Evolutionary conservation across 2,113 vertebrate genomes (phyloP), one percentile per base, ranked within the genome.

Genomic region (Lasiurus borealis): DNA sequence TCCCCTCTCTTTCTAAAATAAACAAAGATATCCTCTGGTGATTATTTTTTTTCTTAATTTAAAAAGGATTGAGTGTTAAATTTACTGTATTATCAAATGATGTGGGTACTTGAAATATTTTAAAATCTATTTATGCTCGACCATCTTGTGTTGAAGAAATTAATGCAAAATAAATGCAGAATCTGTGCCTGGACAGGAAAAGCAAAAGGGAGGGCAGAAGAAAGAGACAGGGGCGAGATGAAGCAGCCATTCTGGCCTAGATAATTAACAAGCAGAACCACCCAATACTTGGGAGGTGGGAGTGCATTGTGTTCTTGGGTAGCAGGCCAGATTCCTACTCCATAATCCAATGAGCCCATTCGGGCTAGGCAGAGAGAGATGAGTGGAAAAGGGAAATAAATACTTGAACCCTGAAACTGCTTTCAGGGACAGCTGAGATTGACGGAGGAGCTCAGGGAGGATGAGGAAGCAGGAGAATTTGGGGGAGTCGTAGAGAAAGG

Each of bases 91-190:
- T 78, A 85, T 80, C 68, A 87, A 73, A n/a, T 52, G 46, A 72
- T 90, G 4, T 40, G 72, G 21, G 52, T 57, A 87, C 44, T 78
- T 86, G 69, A 72, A 72, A 90, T 90, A 82, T 66, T 94, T 90
- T 92, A 9, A 76, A 82, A 87, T 66, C 46, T n/a, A 66, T 52
- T 90, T 7, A 44, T 29, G 6, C 16, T 64, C 76, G 54, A 5
- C 27, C 69, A 88, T 91, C 57, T 54, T 90, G 34, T 87, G 52
- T 36, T 59, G 44, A 85, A 62, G 68, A 87, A 86, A 31, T 68
- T 18, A 76, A 62, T 66, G 62, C 78, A 34, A 87, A 83, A 46
- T 29, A 71, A 83, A 69, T n/a, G 8, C 14, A 78, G 29, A 29
- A 90, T 40, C 62, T 21, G 21, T 57, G 11, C 40, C 36, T 29